phyloP scores from a whole-genome alignment of 1,140 invertebrate genomes.

The Euura saliciscinereae region DNA sequence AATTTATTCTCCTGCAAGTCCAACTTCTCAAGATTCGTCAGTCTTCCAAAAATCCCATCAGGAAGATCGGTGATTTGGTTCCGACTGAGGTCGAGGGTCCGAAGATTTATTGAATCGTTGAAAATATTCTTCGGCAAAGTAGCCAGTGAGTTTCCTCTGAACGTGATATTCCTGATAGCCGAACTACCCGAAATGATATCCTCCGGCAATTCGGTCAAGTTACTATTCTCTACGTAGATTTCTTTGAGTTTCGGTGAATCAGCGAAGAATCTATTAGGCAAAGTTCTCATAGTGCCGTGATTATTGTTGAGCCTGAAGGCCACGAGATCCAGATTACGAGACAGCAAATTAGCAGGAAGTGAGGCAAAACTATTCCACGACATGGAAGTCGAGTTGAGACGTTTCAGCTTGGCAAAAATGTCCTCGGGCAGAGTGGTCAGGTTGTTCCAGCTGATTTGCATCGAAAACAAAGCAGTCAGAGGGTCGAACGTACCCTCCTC shows the following conservation, averaged over 20 bases:
- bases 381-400: conserved; percentile 65
- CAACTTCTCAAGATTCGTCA: conserved; percentile 59
- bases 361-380: conserved; percentile 65
- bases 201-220: conserved; percentile 59
- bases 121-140: conserved; percentile 63
- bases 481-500: conserved; percentile 65
- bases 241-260: conserved; percentile 61
- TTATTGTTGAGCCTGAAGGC: conserved; percentile 61
- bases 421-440: conserved; percentile 63
- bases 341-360: conserved; percentile 66
- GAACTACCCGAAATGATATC: conserved; percentile 65
- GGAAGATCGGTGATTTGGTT: conserved; percentile 63
- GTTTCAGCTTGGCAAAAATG: conserved; percentile 64
- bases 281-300: conserved; percentile 58
- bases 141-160: conserved; percentile 63
- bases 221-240: conserved; percentile 58
- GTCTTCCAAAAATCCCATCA: conserved; percentile 59
- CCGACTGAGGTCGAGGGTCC: conserved; percentile 61
- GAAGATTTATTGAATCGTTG: conserved; percentile 62
- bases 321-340: conserved; percentile 47
- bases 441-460: conserved; percentile 69
- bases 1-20: conserved; percentile 63
- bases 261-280: conserved; percentile 63
- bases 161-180: conserved; percentile 60
- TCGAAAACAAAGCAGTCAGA: conserved; percentile 61